phyloP scores from a whole-genome alignment of 1,140 invertebrate species.

The Parasteatoda tepidariorum region DNA sequence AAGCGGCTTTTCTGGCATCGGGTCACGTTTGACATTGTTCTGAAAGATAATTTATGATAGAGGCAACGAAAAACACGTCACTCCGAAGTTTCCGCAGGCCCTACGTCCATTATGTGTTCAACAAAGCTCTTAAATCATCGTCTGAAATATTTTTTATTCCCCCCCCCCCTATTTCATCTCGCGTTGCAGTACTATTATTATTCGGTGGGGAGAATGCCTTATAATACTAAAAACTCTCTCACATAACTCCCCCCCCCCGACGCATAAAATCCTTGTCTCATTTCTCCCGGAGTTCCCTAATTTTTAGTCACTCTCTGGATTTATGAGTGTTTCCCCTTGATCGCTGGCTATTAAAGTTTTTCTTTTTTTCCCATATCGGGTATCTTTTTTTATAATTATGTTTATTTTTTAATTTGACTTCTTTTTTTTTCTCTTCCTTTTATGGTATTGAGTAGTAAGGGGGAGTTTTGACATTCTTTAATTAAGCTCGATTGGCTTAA shows the following conservation, averaged over 20 bases:
- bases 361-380: not conserved
- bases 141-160: conserved; percentile 41
- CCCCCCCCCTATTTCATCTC: not conserved
- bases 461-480: conserved; percentile 32
- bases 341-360: not conserved
- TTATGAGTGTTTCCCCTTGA: conserved; percentile 25
- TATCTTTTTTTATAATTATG: not conserved
- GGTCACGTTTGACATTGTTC: conserved; percentile 62
- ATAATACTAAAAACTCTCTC: conserved; percentile 48
- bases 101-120: conserved; percentile 60
- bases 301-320: conserved; percentile 59
- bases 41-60: conserved; percentile 45
- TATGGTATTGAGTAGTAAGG: too few relatives aligned
- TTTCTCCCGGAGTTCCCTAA: conserved; percentile 23
- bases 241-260: conserved; percentile 9
- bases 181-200: conserved; percentile 53
- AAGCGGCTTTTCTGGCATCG: conserved; percentile 50
- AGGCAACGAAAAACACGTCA: conserved; percentile 60
- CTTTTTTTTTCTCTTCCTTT: not conserved
- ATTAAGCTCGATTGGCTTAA: too few relatives aligned
- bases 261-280: not conserved
- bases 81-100: conserved; percentile 50
- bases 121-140: conserved; percentile 62
- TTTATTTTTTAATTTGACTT: conserved; percentile 16
- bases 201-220: conserved; percentile 39